Base-by-base conservation (phyloP, 2,797 vertebrate genomes). In the Silurus aristotelis region DNA sequence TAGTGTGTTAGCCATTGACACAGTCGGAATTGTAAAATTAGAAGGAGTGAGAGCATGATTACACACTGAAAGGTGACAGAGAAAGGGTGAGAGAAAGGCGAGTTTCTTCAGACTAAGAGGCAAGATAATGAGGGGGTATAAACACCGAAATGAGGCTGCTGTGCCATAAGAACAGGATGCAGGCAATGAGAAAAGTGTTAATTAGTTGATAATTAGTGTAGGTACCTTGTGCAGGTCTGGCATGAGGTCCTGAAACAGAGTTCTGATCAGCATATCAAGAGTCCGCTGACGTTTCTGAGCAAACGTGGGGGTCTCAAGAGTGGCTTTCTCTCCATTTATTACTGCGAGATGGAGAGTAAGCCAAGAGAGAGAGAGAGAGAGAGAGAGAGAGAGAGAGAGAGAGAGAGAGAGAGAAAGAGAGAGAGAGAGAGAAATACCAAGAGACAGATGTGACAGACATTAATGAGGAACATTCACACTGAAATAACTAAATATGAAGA, bases 311-410 rank as follows among this genome's bases (percentile, higher is more conserved):
- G 98, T 99, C 94, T 99, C 98, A 93, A 99, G 93, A 89, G 98
- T 99, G 93, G 98, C 98, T 95, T 99, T 99, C 95, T 99, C 98
- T 92, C 98, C 98, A 86, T 99, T 99, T 93, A 99, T 99, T 95
- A 99, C 98, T 99, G 90, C 71, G 64, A 73, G n/a, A 86, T 9
- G 22, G n/a, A 82, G 17, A 70, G 48, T 31, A 27, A 66, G 73
- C n/a, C n/a, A n/a, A n/a, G 61, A 38, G 31, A 38, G 2, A 38
- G 2, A 0, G 31, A 38, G 31, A 38, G 31, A 38, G 31, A 38
- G 31, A 38, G 31, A 38, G 31, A 38, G 31, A 38, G 31, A 38
- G 31, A 38, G 31, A 31, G 31, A 31, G 31, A 31, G 31, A 31
- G 31, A 27, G 27, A 27, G 27, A 27, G 27, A 27, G 1, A 38